Base-by-base conservation (phyloP, 2,888 invertebrate genomes). In the Rotaria magnacalcarata region DNA sequence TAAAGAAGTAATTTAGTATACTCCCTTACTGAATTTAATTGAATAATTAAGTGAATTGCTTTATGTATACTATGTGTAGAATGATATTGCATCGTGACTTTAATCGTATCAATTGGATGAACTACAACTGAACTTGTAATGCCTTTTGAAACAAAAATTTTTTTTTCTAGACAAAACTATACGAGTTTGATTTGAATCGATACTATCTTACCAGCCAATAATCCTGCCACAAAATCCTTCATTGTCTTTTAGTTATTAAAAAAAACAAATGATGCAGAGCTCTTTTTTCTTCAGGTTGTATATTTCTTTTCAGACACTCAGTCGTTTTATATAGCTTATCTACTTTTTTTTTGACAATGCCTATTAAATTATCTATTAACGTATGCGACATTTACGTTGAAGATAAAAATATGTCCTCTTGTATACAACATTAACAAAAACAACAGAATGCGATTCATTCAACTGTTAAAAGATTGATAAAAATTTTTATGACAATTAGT, bases 81-180 rank as follows among this genome's bases (percentile, higher is more conserved):
- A 47, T 80, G 80, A n/a, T 80, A 80, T 80, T 47, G 80, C 80
- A 80, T 80, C 21, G n/a, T 80, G 2, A 80, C 47, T 47, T 80
- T 80, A n/a, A 80, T 19, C 2, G 80, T 80, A 80, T 80, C 80
- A 2, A 80, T 21, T n/a, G 47, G 80, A 47, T 80, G 80, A 16
- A 41, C 21, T 41, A 47, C 14, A 24, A 80, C 47, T n/a, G 47
- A n/a, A 47, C 47, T 80, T 1, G 24, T 19, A 43, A 47, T 19
- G n/a, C 47, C 43, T 80, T 34, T 34, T 34, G 11, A 19, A 43
- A 47, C 34, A 24, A 0, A 67, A 24, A 1, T 19, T 19, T 7
- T 56, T 56, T 24, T 56, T 11, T 27, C 5, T 16, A 16, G 52
- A 52, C 11, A 52, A 52, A 52, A 52, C 3, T 16, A 1, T 21